These are phyloP conservation scores for Orthosia gothica DNA, from an alignment of 2,888 invertebrate species.

Conservation along the genomic window DNA sequence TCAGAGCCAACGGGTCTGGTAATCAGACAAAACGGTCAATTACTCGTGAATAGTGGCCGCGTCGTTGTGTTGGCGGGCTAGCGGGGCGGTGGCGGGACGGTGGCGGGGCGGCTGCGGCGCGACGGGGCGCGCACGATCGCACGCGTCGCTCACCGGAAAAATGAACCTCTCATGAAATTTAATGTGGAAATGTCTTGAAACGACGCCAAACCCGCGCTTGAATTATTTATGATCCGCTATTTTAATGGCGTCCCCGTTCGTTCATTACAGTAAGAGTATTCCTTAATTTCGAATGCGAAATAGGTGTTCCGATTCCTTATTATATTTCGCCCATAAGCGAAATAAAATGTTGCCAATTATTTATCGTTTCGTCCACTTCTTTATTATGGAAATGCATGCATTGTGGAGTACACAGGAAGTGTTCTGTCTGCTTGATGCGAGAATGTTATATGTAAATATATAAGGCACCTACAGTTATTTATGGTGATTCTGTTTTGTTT, in stretches of 20 bases:
- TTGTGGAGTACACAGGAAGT: conserved; percentile 59
- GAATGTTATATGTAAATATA: conserved; percentile 64
- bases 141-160: conserved; percentile 84
- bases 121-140: conserved; percentile 73
- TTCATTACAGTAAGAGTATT: conserved; percentile 89
- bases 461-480: conserved; percentile 55
- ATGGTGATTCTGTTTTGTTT: conserved; percentile 67
- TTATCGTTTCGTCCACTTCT: conserved; percentile 59
- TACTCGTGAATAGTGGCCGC: conserved; percentile 70
- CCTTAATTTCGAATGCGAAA: conserved; percentile 87
- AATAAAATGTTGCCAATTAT: conserved; percentile 67
- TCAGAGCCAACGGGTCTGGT: conserved; percentile 40
- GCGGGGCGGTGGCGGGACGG: conserved; percentile 17
- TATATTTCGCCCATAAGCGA: conserved; percentile 71
- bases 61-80: conserved; percentile 34
- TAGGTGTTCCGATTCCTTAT: conserved; percentile 78
- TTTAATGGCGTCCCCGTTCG: conserved; percentile 89
- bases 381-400: conserved; percentile 65
- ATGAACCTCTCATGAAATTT: conserved; percentile 91
- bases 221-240: conserved; percentile 90
- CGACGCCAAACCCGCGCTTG: conserved; percentile 89
- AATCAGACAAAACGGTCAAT: conserved; percentile 76
- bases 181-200: conserved; percentile 91
- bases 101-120: conserved; percentile 28
- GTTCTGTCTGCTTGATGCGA: conserved; percentile 48